Evolutionary conservation across 2,113 vertebrate species (phyloP).

Genomic region (Daphoenositta chrysoptera): DNA sequence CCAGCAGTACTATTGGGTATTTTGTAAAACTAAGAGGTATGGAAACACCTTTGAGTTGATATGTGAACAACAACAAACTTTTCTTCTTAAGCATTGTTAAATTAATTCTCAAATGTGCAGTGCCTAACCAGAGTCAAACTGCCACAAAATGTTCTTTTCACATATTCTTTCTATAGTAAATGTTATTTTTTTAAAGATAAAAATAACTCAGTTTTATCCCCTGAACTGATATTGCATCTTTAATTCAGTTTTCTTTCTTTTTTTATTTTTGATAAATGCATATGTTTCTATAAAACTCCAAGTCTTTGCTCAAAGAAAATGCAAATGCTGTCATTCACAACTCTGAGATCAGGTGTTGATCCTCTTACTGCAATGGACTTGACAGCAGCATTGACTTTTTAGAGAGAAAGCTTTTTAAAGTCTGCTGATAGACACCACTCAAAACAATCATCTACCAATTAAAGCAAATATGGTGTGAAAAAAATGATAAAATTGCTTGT

Average conservation of each 20-base stretch:
- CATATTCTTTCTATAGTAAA: neutral
- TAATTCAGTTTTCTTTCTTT: neutral
- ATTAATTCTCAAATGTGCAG: neutral
- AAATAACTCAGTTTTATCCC: neutral
- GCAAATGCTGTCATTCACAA: neutral
- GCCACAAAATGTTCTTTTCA: neutral
- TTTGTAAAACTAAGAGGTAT: neutral
- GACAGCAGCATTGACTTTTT: neutral
- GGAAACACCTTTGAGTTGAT: neutral
- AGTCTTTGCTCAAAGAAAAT: neutral
- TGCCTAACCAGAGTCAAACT: no score
- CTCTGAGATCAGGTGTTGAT: neutral
- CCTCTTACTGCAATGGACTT: neutral
- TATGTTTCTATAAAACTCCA: neutral
- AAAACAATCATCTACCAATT: neutral
- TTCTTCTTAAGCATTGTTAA: neutral
- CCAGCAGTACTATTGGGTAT: neutral
- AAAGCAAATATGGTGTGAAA: neutral
- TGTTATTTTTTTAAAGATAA: neutral
- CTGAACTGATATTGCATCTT: neutral
- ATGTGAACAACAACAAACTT: neutral
- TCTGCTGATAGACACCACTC: neutral
- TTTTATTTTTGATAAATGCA: neutral
- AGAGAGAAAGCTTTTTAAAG: neutral
- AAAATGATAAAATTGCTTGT: neutral